Evolutionary conservation across 2,888 invertebrate genomes (phyloP), one percentile per base, ranked within the genome.

Genomic region (Hirudinaria manillensis): DNA sequence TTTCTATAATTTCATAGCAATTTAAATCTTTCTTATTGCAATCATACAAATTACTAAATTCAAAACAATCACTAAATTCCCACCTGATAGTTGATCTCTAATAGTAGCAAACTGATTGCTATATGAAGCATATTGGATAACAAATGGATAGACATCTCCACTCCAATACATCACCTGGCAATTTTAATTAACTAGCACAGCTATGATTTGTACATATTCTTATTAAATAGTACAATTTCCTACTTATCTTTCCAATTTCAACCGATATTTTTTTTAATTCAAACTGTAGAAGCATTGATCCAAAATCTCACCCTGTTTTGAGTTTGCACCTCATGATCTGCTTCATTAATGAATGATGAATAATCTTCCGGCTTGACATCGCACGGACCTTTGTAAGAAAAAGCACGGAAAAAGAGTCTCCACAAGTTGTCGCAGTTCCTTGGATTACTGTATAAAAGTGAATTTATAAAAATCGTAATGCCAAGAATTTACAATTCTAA

Each of bases 401-500:
- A 75, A 0, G 75, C 70, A n/a, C 56, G 16, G 65, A 21, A 45
- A 27, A 75, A 56, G 36, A 56, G 24, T 45, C n/a, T 36, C 71
- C 71, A 75, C 70, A 75, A 27, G 27, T 71, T 51, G 27, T 32
- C 70, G n/a, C 75, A 75, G 32, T 75, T 71, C 65, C 38, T 71
- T 21, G 36, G 24, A 0, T 71, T 71, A 36, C n/a, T 74, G 36
- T 36, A 21, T 16, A 34, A n/a, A 45, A 16, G 38, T 61, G 19
- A 2, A 6, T 36, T 3, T 34, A 74, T 65, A n/a, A 16, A 55
- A 29, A 24, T 68, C 16, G 7, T 24, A 32, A 68, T 6, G 34
- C 16, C 24, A 29, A 29, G 16, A 32, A 16, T 4, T 16, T 1
- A 29, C 24, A 32, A 34, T 16, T 68, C 24, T 29, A 3, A 24